Base-by-base conservation (phyloP, 1,140 invertebrate species). In the Drusus annulatus region DNA sequence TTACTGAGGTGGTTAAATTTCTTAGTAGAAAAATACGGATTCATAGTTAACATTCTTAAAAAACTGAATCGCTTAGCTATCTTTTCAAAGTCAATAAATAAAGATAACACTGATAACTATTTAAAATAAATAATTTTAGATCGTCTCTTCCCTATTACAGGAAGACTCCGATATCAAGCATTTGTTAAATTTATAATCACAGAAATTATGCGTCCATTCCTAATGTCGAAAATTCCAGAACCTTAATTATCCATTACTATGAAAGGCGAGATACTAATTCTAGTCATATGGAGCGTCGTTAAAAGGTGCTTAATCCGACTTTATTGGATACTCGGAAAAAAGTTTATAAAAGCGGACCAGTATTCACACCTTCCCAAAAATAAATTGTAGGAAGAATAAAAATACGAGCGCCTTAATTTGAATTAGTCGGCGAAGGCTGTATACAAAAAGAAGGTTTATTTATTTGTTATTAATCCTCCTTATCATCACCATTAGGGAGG, bases 281-380 rank as follows among this genome's bases (percentile, higher is more conserved):
- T 28, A 75, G 52, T 75, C 71, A 25, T 54, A 58, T 71, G 31
- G 15, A 6, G 50, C 25, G 31, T 25, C 23, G 58, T 75, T 75
- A 75, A 75, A 58, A 75, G 23, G 17, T 51, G 19, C 68, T 71
- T 75, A 75, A 75, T 75, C 71, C 71, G 31, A 58, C 71, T 75
- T 75, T 75, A 75, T 75, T 58, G 51, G 16, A 6, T n/a, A n/a
- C 36, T 10, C n/a, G n/a, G 15, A 16, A 21, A 75, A 71, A 71
- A 71, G 19, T 31, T 16, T 51, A 68, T 60, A 65, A 65, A 71
- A 71, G 45, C 50, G 45, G 68, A 15, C 68, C 45, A 28, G 62
- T 31, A 60, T 60, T 71, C 68, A 50, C 71, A 75, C 52, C 71
- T 75, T 58, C 23, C 23, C 23, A 56, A 56, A 73, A 10, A 58